Conservation (phyloP, 1,140 invertebrate genomes). For the Ridgeia piscesae region DNA sequence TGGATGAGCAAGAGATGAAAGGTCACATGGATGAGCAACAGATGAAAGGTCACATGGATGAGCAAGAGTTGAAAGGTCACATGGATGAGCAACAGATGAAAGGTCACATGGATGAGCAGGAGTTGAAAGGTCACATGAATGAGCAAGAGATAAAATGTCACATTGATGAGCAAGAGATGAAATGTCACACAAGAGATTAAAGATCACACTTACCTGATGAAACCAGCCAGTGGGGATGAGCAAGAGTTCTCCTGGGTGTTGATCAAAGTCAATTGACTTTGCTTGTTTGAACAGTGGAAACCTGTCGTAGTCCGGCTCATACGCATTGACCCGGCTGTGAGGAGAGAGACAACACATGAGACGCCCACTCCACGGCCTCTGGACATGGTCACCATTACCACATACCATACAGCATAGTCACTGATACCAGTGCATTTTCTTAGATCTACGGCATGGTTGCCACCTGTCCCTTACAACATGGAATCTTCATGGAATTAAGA, state of each 20-base stretch:
- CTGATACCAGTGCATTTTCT: no score
- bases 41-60: no score
- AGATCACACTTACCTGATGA: conserved; percentile 46
- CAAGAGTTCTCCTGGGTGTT: conserved; percentile 50
- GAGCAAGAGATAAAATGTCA: background rate
- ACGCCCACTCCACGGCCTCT: background rate
- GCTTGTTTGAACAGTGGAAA: background rate
- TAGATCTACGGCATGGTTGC: no score
- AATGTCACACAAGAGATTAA: background rate
- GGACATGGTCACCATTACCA: background rate
- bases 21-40: background rate
- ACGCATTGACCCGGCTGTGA: background rate
- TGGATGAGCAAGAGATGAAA: background rate
- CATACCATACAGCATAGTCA: conserved; percentile 27
- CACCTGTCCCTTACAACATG: no score
- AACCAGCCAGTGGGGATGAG: conserved; percentile 57
- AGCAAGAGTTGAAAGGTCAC: background rate
- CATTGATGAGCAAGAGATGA: background rate
- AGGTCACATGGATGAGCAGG: background rate
- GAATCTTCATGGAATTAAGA: no score
- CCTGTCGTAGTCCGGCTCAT: background rate
- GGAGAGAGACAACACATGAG: background rate
- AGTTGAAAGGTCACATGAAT: background rate
- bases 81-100: background rate
- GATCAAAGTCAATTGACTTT: conserved; percentile 46